Evolutionary conservation across 2,888 invertebrate genomes (phyloP).

Genomic region (Dicranocentrus wangi): DNA sequence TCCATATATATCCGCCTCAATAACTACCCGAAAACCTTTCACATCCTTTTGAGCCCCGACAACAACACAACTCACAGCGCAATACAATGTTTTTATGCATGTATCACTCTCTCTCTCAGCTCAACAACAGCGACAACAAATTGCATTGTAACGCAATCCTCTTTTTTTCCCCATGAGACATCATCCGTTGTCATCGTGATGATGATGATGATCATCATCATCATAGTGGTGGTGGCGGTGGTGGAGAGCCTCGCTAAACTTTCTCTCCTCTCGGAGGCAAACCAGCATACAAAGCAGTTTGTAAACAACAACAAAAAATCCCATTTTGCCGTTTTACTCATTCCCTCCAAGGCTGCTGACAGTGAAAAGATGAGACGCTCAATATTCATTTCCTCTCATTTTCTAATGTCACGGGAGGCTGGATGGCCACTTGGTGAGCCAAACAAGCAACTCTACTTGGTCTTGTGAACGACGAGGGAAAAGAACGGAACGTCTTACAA

Average conservation of each 20-base stretch:
- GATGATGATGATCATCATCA: neutral
- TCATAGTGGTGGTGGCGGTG: neutral
- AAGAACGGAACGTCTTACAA: too few relatives aligned
- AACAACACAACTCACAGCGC: neutral
- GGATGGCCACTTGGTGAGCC: too few relatives aligned
- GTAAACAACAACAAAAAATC: neutral
- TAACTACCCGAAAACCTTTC: too few relatives aligned
- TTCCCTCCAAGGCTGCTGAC: neutral
- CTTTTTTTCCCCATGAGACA: neutral
- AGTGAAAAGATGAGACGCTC: neutral
- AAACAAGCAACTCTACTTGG: too few relatives aligned
- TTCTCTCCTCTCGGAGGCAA: neutral
- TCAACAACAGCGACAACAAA: constrained; percentile 1
- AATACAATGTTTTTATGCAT: neutral
- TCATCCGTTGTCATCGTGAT: constrained; percentile 13
- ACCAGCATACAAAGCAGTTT: neutral
- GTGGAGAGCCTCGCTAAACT: too few relatives aligned
- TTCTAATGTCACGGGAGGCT: neutral
- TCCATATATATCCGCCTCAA: too few relatives aligned
- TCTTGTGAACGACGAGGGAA: too few relatives aligned
- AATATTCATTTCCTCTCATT: constrained; percentile 9
- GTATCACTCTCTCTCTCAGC: neutral
- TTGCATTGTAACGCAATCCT: constrained; percentile 4
- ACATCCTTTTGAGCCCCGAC: too few relatives aligned
- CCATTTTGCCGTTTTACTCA: neutral